A percentile compares a stretch with the other conserved stretches of the same genome.
Conservation (phyloP, 2,113 vertebrate genomes). For the Gymnobelideus leadbeateri region DNA sequence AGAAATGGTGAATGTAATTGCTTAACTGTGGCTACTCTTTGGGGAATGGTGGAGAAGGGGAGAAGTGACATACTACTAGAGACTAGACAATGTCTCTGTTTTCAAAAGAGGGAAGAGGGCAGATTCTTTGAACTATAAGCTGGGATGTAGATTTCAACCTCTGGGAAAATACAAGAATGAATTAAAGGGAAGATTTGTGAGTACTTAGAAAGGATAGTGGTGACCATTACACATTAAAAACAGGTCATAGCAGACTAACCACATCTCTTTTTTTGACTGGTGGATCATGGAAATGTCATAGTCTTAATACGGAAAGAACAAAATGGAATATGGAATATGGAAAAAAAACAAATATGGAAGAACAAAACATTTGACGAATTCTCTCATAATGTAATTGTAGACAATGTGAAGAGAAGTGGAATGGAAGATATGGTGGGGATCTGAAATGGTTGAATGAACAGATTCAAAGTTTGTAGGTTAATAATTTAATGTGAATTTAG, state of each 20-base stretch:
- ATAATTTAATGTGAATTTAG: not conserved
- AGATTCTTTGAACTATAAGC: not conserved
- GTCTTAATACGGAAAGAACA: not conserved
- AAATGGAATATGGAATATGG: no score
- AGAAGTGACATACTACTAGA: not conserved
- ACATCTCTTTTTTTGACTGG: not conserved
- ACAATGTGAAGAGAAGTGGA: not conserved
- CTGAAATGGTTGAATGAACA: not conserved
- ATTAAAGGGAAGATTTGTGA: not conserved
- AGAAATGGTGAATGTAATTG: not conserved
- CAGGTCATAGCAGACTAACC: not conserved
- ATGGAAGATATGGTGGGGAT: not conserved
- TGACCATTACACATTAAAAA: not conserved
- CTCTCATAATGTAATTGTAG: not conserved
- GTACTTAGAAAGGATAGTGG: not conserved
- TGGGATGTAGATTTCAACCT: not conserved
- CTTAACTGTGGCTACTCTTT: not conserved
- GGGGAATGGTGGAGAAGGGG: not conserved
- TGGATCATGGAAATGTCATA: not conserved
- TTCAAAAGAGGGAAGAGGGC: not conserved
- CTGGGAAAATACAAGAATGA: not conserved
- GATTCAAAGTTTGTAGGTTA: not conserved
- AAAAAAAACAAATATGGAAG: no score
- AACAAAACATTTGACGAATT: not conserved
- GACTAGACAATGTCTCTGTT: not conserved